These are phyloP conservation scores for Drosophila emarginata DNA, from an alignment of 2,888 invertebrate species.

Conservation along the genomic window DNA sequence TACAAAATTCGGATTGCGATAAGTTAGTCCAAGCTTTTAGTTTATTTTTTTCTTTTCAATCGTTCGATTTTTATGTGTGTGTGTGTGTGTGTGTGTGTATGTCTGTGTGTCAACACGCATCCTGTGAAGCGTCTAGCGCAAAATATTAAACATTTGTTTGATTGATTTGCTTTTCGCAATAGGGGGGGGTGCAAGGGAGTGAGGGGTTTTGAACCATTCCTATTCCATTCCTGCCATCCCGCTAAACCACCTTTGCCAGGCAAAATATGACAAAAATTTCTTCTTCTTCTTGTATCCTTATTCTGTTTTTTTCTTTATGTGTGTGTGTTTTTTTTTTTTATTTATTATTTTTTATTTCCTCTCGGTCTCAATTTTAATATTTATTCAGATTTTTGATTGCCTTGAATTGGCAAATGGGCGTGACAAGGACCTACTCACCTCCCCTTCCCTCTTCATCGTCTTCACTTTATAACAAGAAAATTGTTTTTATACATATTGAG, in stretches of 20 bases:
- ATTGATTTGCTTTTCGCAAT: constrained; percentile 49
- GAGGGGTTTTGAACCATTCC: constrained; percentile 16
- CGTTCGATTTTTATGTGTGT: constrained; percentile 19
- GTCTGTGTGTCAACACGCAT: constrained; percentile 32
- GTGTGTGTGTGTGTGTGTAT: constrained; percentile 12
- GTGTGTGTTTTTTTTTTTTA: neutral
- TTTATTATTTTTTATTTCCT: neutral
- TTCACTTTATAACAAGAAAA: neutral
- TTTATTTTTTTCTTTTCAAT: neutral
- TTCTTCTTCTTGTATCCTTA: neutral
- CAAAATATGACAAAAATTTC: constrained; percentile 4
- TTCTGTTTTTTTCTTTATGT: neutral
- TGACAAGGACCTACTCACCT: neutral
- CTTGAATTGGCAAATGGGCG: neutral
- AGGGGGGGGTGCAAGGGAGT: neutral
- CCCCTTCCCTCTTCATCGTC: neutral
- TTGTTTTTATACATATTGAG: neutral
- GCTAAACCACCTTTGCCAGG: neutral
- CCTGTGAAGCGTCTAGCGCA: constrained; percentile 50
- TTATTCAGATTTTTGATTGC: constrained; percentile 15
- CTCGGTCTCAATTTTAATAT: constrained; percentile 5
- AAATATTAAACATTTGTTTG: constrained; percentile 60
- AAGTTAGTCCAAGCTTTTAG: too few species aligned
- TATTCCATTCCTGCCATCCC: neutral
- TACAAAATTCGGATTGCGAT: too few species aligned